Evolutionary conservation across 2,888 invertebrate species (phyloP).

Genomic region (Ornithoptera priamus): DNA sequence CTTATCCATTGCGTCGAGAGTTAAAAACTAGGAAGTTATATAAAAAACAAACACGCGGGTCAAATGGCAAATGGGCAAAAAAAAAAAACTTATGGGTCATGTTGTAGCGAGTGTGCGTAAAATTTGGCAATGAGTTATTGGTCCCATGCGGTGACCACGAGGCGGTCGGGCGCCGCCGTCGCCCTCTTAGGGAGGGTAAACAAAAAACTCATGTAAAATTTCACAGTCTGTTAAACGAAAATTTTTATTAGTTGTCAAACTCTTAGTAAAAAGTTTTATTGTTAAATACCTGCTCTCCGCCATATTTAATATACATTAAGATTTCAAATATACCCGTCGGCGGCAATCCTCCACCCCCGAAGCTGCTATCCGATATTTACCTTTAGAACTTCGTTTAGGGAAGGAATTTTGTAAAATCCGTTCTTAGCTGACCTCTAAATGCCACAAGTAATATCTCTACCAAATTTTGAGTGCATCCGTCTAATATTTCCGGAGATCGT

Average conservation of each 20-base stretch:
- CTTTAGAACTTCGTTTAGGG: too few species aligned
- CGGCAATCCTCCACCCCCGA: too few species aligned
- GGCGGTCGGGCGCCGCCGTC: constrained; percentile 50
- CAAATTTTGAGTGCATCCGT: too few species aligned
- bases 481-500: too few species aligned
- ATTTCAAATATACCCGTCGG: too few species aligned
- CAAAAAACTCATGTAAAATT: constrained; percentile 31
- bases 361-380: too few species aligned
- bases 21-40: constrained; percentile 16
- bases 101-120: constrained; percentile 25
- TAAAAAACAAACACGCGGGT: constrained; percentile 17
- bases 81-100: constrained; percentile 22
- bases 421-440: too few species aligned
- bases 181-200: not conserved
- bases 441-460: too few species aligned
- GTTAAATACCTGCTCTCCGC: too few species aligned
- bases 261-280: too few species aligned
- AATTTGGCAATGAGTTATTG: constrained; percentile 56
- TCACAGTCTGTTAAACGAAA: constrained; percentile 30
- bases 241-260: not conserved
- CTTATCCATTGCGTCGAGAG: not conserved
- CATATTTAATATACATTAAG: too few species aligned
- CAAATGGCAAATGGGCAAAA: constrained; percentile 20
- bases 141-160: constrained; percentile 42
- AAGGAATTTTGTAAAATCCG: too few species aligned